Percentiles rank a stretch among this genome's conserved stretches.
Conservation (phyloP, 2,113 vertebrate species). For the Phocoena phocoena region DNA sequence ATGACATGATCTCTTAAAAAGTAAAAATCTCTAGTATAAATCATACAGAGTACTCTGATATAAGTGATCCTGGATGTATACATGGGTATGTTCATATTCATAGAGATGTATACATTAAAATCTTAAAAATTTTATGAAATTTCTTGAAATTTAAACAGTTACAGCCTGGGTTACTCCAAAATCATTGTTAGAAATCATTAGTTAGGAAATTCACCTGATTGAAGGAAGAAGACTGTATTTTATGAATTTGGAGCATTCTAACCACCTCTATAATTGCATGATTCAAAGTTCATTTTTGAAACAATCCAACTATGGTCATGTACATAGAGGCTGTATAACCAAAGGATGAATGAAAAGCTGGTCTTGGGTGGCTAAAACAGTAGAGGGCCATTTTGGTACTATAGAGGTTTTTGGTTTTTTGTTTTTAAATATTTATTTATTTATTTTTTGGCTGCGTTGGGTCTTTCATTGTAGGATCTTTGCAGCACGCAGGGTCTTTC, state of each 20-base stretch:
- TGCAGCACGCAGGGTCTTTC: too few relatives aligned
- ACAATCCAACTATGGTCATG: background rate
- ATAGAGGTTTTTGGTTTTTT: too few relatives aligned
- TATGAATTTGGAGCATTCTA: background rate
- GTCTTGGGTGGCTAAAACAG: background rate
- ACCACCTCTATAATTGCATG: constrained; percentile 2
- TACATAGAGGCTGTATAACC: background rate
- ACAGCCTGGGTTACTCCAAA: background rate
- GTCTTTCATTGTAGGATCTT: too few relatives aligned
- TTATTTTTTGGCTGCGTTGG: too few relatives aligned
- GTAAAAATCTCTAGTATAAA: constrained; percentile 6
- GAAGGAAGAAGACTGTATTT: constrained; percentile 15
- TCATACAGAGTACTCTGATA: background rate
- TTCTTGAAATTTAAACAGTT: constrained; percentile 27
- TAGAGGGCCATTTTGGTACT: background rate
- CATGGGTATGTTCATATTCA: background rate
- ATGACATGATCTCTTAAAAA: background rate
- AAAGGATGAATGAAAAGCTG: background rate
- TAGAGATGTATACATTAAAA: background rate
- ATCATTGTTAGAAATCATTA: constrained; percentile 2
- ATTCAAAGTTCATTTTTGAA: constrained; percentile 23
- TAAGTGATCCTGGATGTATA: background rate
- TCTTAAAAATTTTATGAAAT: background rate
- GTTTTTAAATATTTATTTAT: too few relatives aligned
- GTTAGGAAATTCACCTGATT: background rate